Evolutionary conservation across 1,140 invertebrate genomes (phyloP).

Genomic region (Caligus rogercresseyi): DNA sequence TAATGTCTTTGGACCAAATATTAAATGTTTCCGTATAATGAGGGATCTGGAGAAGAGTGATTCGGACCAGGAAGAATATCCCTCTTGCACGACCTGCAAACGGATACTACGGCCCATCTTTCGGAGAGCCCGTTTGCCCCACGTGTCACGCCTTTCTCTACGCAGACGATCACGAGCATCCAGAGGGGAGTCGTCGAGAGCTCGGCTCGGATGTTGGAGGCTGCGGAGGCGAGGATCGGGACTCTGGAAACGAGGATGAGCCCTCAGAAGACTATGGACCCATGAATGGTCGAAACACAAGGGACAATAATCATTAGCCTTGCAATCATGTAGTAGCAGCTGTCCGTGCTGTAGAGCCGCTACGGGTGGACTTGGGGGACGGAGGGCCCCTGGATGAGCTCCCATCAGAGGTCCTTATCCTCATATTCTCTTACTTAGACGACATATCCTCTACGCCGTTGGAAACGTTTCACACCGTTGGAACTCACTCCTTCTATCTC

Average conservation of each 20-base stretch:
- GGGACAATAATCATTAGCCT: no score
- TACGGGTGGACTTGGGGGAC: not conserved
- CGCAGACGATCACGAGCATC: slow-evolving; percentile 47
- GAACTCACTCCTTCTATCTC: slow-evolving; percentile 44
- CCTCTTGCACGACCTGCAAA: slow-evolving; percentile 60
- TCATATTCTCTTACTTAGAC: slow-evolving; percentile 72
- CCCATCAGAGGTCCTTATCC: slow-evolving; percentile 36
- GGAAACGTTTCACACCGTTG: slow-evolving; percentile 67
- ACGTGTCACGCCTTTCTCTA: slow-evolving; percentile 82
- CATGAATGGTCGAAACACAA: no score
- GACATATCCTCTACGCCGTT: slow-evolving; percentile 74
- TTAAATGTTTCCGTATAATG: no score
- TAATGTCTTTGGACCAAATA: no score
- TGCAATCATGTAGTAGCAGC: no score
- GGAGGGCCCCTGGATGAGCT: slow-evolving; percentile 2
- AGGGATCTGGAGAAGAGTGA: no score
- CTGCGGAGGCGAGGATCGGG: slow-evolving; percentile 15
- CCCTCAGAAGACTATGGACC: slow-evolving; percentile 18
- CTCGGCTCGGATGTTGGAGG: slow-evolving; percentile 24
- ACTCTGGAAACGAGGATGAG: slow-evolving; percentile 18
- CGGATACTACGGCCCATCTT: slow-evolving; percentile 78
- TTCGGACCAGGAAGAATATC: slow-evolving; percentile 18
- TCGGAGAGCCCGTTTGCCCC: slow-evolving; percentile 72
- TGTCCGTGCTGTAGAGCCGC: not conserved
- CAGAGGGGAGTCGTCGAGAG: slow-evolving; percentile 37